Evolutionary conservation across 2,888 invertebrate genomes (phyloP), one percentile per base, ranked within the genome.

Genomic region (Drosophila cracens): DNA sequence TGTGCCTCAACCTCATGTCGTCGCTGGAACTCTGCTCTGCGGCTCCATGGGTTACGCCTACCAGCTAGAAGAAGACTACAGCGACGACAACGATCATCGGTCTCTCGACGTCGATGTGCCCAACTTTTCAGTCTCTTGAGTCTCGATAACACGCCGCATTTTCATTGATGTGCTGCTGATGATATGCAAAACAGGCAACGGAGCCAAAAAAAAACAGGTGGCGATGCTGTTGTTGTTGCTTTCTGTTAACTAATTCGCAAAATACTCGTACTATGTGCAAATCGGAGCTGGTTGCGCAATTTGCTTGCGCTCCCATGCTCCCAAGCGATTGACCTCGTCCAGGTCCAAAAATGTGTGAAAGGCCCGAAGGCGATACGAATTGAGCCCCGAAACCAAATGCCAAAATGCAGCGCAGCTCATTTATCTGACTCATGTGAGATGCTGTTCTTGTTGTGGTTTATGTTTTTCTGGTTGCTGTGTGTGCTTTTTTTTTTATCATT

Each of bases 231-330:
- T 53, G 16, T 25, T 48, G 27, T 33, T 52, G 7, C 16, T 16
- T 46, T 34, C 43, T 62, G 79, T 70, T 80, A 87, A 76, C 79
- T 76, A 70, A 88, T 81, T 70, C 79, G 71, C 76, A 71, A 43
- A 43, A 57, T 57, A 8, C 40, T 10, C 38, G 7, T n/a, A 38
- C 38, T 21, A 74, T 85, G 88, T 85, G 89, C 87, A 88, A 85
- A 85, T 85, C 81, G 70, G 46, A 75, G 74, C 64, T 65, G 74
- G 78, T 87, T 88, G 72, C 75, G 88, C 74, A 84, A 84, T 85
- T 77, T 73, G 68, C 81, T 69, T 61, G 68, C 70, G 79, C 83
- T 87, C 84, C 83, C 87, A 84, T 85, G 83, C 83, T 79, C 88
- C 74, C 40, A 29, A 57, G 48, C 63, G 75, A 57, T 81, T 85